Evolutionary conservation across 2,113 vertebrate genomes (phyloP).

Genomic region (Hystrix brachyura): DNA sequence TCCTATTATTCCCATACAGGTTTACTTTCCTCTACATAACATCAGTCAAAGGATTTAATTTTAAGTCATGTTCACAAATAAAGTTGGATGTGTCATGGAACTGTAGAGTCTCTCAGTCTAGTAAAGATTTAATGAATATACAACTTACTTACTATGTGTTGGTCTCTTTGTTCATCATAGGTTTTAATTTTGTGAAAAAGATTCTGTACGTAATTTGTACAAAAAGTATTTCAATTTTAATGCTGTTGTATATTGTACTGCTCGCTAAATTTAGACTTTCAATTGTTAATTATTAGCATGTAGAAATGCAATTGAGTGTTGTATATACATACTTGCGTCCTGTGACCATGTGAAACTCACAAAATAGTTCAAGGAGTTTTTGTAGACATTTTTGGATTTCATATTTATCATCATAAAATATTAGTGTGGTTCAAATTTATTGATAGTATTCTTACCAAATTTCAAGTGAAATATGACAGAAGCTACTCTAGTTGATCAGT

Average conservation of each 20-base stretch:
- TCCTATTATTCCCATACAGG: neutral
- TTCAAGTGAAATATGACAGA: neutral
- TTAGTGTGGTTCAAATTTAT: neutral
- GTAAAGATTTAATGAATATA: neutral
- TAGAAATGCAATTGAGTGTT: neutral
- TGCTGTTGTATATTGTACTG: neutral
- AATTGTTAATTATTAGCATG: neutral
- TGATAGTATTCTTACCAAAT: conserved; percentile 14
- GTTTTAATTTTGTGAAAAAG: neutral
- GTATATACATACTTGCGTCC: neutral
- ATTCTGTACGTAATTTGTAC: neutral
- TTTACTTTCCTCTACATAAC: neutral
- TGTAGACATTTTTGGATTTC: neutral
- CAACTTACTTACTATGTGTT: neutral
- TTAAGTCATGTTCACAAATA: neutral
- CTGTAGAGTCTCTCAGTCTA: neutral
- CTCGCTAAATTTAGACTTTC: neutral
- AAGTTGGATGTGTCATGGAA: neutral
- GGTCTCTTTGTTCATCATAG: neutral
- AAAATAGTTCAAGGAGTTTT: neutral
- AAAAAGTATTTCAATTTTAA: neutral
- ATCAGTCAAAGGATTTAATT: conserved; percentile 7
- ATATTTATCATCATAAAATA: neutral
- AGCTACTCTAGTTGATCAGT: neutral
- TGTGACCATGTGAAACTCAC: neutral